Evolutionary conservation across 2,113 vertebrate species (phyloP), one percentile per base, ranked within the genome.

Genomic region (Etia nguti): DNA sequence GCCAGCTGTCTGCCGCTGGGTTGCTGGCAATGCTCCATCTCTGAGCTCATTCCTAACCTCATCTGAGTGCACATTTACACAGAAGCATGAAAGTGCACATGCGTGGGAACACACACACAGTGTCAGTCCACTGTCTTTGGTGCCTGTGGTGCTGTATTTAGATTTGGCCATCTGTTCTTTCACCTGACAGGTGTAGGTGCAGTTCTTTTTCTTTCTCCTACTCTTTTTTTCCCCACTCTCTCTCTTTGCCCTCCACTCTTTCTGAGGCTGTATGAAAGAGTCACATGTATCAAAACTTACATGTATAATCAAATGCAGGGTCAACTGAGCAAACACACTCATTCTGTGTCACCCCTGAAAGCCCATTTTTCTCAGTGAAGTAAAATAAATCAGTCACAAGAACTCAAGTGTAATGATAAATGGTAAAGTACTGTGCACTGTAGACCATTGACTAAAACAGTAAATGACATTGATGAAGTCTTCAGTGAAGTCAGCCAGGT

Each of bases 131-230:
- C 92, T 89, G 90, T 73, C 87, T 89, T 62, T 1, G 81, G 59
- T 11, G 82, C 91, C 83, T 8, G 80, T 15, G 56, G 94, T 79
- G 91, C 91, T 91, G 93, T 92, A 80, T 95, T 95, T 94, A 93
- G 92, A 91, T 89, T 84, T 8, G 83, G 85, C 95, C 94, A 95
- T 95, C 95, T 95, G 94, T 80, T 95, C 79, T 0, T 90, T 94
- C 94, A 94, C 94, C 94, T 95, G 94, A 92, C 93, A 94, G 94
- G 94, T 95, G 94, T 89, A 93, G 87, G 86, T 88, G 85, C 85
- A 59, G 6, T 62, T 46, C 60, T 41, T 68, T 83, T 38, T 50
- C 31, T 54, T 15, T 38, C 4, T 52, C 57, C 60, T 54, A 56
- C 38, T 85, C 29, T 81, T 24, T 81, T 24, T 36, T 20, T 29